Evolutionary conservation across 2,113 vertebrate genomes (phyloP), one percentile per base, ranked within the genome.

Genomic region (Mungos mungo): DNA sequence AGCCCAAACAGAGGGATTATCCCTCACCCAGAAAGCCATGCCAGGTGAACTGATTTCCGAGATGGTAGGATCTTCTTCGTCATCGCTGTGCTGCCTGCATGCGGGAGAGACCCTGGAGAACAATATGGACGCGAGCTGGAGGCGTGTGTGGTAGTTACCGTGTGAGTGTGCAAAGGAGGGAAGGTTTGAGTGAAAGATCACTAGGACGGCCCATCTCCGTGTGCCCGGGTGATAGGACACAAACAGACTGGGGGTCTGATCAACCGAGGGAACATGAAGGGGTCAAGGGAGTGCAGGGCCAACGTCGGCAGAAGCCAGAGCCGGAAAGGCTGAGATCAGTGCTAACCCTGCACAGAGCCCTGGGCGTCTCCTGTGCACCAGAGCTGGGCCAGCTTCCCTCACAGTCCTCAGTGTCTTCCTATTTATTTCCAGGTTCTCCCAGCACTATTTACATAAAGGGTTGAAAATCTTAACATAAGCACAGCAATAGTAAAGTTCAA

Each of bases 291-390:
- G 13, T 31, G 21, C 68, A 0, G 11, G 6, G 21, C 41, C 1
- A 3, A 7, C 2, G 18, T 3, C 27, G 0, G 2, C 1, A 0
- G 76, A 10, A 50, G 0, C 1, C 41, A 65, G 50, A 2, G 0
- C 13, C 13, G 10, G 38, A 45, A 35, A 27, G 21, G 6, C 19
- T 2, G 25, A 50, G 6, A 33, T 18, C 38, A 8, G 27, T 12
- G 5, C 41, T 8, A 33, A 41, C 16, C 21, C 8, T n/a, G 15
- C 5, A 0, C n/a, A 29, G 19, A 38, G 12, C n/a, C 7, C 29
- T 29, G 5, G 0, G 2, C 1, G 1, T 0, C n/a, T 35, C n/a
- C 5, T 0, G 7, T 7, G 33, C 29, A 0, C 1, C 4, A 0
- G 16, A 52, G 33, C 7, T 2, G 1, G 25, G 6, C 19, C 21